Evolutionary conservation across 2,888 invertebrate genomes (phyloP).

Genomic region (Achlya flavicornis): DNA sequence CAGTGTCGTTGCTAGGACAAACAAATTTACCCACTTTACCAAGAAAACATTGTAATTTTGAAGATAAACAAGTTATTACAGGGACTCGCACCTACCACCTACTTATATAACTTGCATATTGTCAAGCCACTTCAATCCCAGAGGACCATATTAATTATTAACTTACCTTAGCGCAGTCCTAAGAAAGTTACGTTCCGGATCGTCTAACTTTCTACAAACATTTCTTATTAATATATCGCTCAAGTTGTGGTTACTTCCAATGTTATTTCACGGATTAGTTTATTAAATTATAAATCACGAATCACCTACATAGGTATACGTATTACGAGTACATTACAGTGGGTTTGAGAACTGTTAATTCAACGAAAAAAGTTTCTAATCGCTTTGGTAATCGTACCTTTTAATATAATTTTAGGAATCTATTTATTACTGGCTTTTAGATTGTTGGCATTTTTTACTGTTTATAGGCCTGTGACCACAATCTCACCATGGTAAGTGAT

Average conservation of each 20-base stretch:
- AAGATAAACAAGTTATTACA: neutral
- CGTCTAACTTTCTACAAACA: conserved; percentile 10
- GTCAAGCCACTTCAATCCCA: conserved; percentile 3
- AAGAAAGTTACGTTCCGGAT: conserved; percentile 8
- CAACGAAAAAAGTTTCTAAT: neutral
- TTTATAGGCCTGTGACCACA: no score
- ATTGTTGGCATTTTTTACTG: no score
- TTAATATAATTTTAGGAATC: neutral
- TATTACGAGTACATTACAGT: neutral
- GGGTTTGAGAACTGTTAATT: neutral
- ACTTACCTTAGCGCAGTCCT: neutral
- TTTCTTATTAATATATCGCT: conserved; percentile 3
- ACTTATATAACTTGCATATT: neutral
- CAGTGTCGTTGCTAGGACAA: no score
- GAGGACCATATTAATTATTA: conserved; percentile 6
- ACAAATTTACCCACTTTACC: neutral
- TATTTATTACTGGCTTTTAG: neutral
- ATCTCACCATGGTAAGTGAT: no score
- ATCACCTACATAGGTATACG: neutral
- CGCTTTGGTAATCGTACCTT: neutral
- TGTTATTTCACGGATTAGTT: neutral
- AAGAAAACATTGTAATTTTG: neutral
- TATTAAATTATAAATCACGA: neutral
- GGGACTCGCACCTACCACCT: neutral
- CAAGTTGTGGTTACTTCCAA: neutral